A percentile compares a stretch with the other conserved stretches of the same genome.
phyloP scores from a whole-genome alignment of 2,797 vertebrate species.

The Apogon talboti region DNA sequence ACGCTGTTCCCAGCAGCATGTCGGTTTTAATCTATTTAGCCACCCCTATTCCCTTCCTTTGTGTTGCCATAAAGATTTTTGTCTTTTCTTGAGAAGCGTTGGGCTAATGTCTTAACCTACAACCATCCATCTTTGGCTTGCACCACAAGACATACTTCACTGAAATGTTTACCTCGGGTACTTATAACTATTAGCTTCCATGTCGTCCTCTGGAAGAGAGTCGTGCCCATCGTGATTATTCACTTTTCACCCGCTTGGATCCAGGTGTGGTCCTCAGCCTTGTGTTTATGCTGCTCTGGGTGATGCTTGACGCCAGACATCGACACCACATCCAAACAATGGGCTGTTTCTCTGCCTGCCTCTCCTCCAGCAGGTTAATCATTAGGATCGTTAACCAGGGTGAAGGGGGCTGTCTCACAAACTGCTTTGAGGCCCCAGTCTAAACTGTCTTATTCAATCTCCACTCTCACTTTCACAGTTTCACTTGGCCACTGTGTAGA shows the following conservation, averaged over 20 bases:
- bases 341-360: constrained; percentile 62
- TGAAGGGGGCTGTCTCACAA: constrained; percentile 55
- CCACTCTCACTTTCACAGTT: constrained; percentile 37
- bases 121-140: constrained; percentile 64
- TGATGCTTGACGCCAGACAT: constrained; percentile 85
- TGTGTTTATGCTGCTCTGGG: constrained; percentile 80
- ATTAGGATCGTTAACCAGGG: constrained; percentile 65
- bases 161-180: constrained; percentile 80
- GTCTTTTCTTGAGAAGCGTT: constrained; percentile 49
- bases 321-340: constrained; percentile 83
- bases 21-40: constrained; percentile 59
- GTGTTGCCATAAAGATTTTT: constrained; percentile 53
- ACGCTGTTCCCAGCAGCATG: constrained; percentile 42
- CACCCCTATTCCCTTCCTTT: constrained; percentile 46
- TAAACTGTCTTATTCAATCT: constrained; percentile 43
- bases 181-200: constrained; percentile 77
- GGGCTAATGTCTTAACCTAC: constrained; percentile 47
- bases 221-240: constrained; percentile 66
- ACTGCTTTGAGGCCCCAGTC: constrained; percentile 46
- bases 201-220: constrained; percentile 62
- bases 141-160: constrained; percentile 69
- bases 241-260: constrained; percentile 70
- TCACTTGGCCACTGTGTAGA: constrained; percentile 33
- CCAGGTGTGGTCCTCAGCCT: constrained; percentile 77
- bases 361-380: constrained; percentile 77